phyloP scores from a whole-genome alignment of 1,140 invertebrate species.

The Contarinia nasturtii region DNA sequence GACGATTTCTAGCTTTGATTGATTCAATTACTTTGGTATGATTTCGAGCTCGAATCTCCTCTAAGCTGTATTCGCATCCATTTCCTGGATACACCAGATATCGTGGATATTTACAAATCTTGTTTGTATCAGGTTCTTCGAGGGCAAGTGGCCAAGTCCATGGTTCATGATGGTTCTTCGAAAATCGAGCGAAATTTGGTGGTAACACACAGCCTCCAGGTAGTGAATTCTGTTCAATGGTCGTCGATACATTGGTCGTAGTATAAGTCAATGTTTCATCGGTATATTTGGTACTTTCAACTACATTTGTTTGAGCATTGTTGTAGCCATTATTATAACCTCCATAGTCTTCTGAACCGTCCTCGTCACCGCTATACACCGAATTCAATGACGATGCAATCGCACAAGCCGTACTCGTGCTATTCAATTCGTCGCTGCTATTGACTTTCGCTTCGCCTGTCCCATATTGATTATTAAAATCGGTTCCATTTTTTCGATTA shows the following conservation, averaged over 20 bases:
- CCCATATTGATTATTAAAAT: background rate
- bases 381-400: conserved; percentile 8
- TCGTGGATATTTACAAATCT: conserved; percentile 19
- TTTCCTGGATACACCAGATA: conserved; percentile 16
- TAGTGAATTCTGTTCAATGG: background rate
- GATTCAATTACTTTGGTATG: conserved; percentile 6
- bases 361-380: conserved; percentile 6
- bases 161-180: conserved; percentile 19
- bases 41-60: conserved; percentile 12
- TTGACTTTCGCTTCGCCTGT: background rate
- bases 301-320: background rate
- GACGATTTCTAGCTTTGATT: conserved; percentile 5
- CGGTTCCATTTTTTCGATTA: background rate
- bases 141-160: conserved; percentile 21
- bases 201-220: conserved; percentile 8
- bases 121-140: conserved; percentile 20
- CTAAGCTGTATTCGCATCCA: conserved; percentile 18
- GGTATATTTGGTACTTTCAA: no score
- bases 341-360: no score
- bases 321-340: background rate
- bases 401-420: conserved; percentile 1
- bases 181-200: conserved; percentile 16
- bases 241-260: background rate
- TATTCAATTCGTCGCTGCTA: background rate
- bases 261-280: background rate